These are phyloP conservation scores for Agriopis marginaria DNA, from an alignment of 2,888 invertebrate species.

Conservation along the genomic window DNA sequence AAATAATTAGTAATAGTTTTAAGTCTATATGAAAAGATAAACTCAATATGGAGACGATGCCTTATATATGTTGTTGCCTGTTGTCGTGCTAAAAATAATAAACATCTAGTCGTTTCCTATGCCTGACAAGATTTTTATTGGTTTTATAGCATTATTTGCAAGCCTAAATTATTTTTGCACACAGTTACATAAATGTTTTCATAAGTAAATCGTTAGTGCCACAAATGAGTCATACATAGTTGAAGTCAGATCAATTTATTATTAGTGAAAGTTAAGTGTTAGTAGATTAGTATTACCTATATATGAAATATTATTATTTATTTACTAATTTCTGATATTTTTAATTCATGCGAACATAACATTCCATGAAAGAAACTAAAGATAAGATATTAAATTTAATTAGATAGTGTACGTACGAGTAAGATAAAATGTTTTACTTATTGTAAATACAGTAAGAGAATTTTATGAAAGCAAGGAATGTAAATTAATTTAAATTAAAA, in stretches of 20 bases:
- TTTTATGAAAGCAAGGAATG: not conserved
- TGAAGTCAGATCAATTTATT: not conserved
- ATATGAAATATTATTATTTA: conserved; percentile 1
- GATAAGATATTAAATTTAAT: conserved; percentile 10
- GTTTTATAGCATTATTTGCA: not conserved
- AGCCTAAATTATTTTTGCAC: not conserved
- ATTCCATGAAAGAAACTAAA: conserved; percentile 7
- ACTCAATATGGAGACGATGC: not conserved
- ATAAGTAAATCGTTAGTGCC: not conserved
- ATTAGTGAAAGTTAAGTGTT: not conserved
- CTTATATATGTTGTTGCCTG: not conserved
- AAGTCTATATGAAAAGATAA: not conserved
- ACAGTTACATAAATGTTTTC: not conserved
- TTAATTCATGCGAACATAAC: conserved; percentile 24
- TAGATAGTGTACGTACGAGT: not conserved
- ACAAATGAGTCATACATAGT: conserved; percentile 4
- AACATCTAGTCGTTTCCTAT: conserved; percentile 2
- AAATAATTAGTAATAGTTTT: not conserved
- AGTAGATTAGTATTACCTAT: not conserved
- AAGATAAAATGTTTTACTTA: not conserved
- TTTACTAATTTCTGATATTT: conserved; percentile 13
- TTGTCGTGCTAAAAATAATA: not conserved
- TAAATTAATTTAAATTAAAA: not conserved
- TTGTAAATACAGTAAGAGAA: not conserved
- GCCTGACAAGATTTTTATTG: not conserved